A percentile compares a stretch with the other conserved stretches of the same genome.
These are phyloP conservation scores for Nyctalus aviator DNA, from an alignment of 2,797 vertebrate species.

Conservation along the genomic window DNA sequence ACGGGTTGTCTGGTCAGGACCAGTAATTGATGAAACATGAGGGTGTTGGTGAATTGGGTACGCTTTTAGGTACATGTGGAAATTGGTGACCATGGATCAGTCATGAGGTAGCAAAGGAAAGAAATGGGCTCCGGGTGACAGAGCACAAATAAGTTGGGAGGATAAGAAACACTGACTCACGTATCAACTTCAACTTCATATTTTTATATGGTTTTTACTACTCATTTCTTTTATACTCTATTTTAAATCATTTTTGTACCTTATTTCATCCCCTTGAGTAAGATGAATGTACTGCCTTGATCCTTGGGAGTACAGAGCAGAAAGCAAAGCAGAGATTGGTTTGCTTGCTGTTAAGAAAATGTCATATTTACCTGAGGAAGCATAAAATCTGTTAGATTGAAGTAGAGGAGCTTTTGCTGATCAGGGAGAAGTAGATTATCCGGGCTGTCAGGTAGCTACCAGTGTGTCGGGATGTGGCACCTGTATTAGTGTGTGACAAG, in stretches of 20 bases:
- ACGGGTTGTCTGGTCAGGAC: neutral
- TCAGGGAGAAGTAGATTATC: neutral
- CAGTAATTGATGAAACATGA: neutral
- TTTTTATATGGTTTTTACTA: neutral
- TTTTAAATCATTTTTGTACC: slow-evolving; percentile 1
- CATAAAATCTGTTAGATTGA: slow-evolving; percentile 3
- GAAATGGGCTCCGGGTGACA: neutral
- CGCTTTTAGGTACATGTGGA: neutral
- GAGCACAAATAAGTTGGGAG: neutral
- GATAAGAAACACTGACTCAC: neutral
- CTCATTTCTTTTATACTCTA: neutral
- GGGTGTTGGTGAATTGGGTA: neutral
- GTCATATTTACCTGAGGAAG: neutral
- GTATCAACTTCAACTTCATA: neutral
- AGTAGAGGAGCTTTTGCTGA: neutral
- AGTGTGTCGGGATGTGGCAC: neutral
- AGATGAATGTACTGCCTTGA: neutral
- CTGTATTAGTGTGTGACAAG: neutral
- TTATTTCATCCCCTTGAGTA: neutral
- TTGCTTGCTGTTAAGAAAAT: neutral
- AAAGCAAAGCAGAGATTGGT: neutral
- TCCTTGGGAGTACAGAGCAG: neutral
- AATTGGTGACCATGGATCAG: neutral
- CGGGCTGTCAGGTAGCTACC: neutral
- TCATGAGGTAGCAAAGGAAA: slow-evolving; percentile 14